phyloP scores from a whole-genome alignment of 2,888 invertebrate species.

The Glaucopsyche alexis region DNA sequence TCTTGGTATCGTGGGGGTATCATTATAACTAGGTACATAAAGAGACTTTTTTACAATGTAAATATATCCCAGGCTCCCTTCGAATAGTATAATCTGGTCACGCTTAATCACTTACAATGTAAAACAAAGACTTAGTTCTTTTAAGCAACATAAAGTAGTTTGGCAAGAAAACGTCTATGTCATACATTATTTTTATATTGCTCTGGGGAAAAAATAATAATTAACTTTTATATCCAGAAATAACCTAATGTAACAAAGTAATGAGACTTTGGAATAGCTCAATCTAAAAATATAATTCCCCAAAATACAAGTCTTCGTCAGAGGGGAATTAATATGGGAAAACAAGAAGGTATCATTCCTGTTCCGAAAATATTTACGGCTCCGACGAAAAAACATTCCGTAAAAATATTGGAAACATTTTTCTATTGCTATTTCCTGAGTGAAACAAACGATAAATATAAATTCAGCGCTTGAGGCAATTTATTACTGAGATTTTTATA shows the following conservation, averaged over 20 bases:
- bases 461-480: constrained; percentile 73
- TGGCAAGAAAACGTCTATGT: background rate
- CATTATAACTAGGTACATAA: too few species aligned
- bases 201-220: constrained; percentile 18
- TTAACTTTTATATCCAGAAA: constrained; percentile 17
- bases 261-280: constrained; percentile 16
- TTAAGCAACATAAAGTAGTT: background rate
- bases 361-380: constrained; percentile 76
- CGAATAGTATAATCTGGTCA: background rate
- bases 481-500: constrained; percentile 75
- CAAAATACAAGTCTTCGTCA: constrained; percentile 61
- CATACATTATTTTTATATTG: constrained; percentile 8
- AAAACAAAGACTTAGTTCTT: background rate
- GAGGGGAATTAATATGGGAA: constrained; percentile 71
- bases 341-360: constrained; percentile 58
- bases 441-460: constrained; percentile 76
- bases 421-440: constrained; percentile 77
- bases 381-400: constrained; percentile 63
- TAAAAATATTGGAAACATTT: constrained; percentile 71
- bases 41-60: too few species aligned
- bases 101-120: background rate
- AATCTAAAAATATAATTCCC: constrained; percentile 32
- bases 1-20: too few species aligned
- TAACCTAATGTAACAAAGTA: constrained; percentile 10
- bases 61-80: background rate